Base-by-base conservation (phyloP, 2,113 vertebrate species). In the Suncus etruscus region DNA sequence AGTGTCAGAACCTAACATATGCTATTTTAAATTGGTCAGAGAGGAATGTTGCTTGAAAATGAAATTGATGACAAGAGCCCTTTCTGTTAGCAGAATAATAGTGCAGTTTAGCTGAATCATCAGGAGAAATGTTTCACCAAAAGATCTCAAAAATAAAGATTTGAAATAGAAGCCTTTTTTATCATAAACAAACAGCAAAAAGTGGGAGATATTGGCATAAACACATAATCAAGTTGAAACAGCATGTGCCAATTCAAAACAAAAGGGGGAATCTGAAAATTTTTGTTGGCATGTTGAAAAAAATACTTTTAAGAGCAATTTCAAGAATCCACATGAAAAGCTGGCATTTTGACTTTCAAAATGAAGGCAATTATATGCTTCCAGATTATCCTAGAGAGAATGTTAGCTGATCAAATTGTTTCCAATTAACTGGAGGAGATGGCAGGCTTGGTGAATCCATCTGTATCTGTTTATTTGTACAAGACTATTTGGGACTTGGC, bases 231-330 rank as follows among this genome's bases (percentile, higher is more conserved):
- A 70, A 48, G 9, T 39, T 51, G 11, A 8, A 2, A 66, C 45
- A 83, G 18, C 61, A 51, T 45, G 9, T 74, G 6, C 20, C 47
- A 93, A 83, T 45, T 50, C 7, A 75, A 6, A 76, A 85, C 27
- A 47, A 90, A 66, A 86, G 11, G 1, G 0, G 51, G 6, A 58
- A 22, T 5, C 20, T n/a, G 8, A 66, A 12, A 65, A 29, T 2
- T 61, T 47, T 7, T 48, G 0, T 18, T 92, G 20, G 14, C 24
- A 25, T 25, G 18, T 48, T 87, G 8, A 5, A 15, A n/a, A 73
- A 78, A 29, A 78, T 24, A 39, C 20, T 87, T 89, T 73, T 78
- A 54, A 32, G 29, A 91, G 22, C 15, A 63, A 58, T 89, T 87
- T 9, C 27, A 45, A 47, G 11, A 77, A 32, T 48, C 6, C 45